Base-by-base conservation (phyloP, 1,140 invertebrate genomes). In the Batillaria attramentaria region DNA sequence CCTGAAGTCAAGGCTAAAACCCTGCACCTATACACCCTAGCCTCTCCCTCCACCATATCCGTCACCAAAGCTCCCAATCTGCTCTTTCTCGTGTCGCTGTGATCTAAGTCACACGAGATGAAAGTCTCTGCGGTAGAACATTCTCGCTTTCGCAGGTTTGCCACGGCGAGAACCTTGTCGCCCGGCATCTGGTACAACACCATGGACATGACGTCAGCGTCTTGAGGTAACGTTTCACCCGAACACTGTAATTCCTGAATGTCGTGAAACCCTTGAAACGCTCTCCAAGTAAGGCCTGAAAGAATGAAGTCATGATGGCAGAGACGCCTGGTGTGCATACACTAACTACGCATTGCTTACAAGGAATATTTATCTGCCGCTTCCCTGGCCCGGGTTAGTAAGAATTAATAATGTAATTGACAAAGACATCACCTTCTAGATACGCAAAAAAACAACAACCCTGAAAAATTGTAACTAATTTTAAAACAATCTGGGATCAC, bases 201-300 rank as follows among this genome's bases (percentile, higher is more conserved):
- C 68, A 70, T 42, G 39, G 68, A n/a, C 39, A 70, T 16, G 37
- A 70, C n/a, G 20, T 70, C 68, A 3, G 41, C 18, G 6, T 42
- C 68, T 5, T 16, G 24, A 0, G 39, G 68, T 28, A 70, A 42
- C 3, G 5, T 70, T n/a, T 70, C 37, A 3, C 37, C 68, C 13
- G 37, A 41, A 24, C 68, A 70, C n/a, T 70, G 37, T 24, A 70
- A n/a, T n/a, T 70, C 68, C n/a, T 42, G 68, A 20, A 70, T 24
- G 20, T 70, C 39, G 10, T 41, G 8, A 6, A 70, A 70, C 16
- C 68, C 39, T 28, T 24, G 68, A n/a, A 70, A 70, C 28, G 37
- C 10, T 8, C 24, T 70, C 3, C 18, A 70, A 18, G 68, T 42
- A 35, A 70, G 41, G 16, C 68, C 68, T 70, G 68, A 8, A 70